These are phyloP conservation scores for Lissonota sp. DNA, from an alignment of 2,888 invertebrate genomes.

Conservation along the genomic window DNA sequence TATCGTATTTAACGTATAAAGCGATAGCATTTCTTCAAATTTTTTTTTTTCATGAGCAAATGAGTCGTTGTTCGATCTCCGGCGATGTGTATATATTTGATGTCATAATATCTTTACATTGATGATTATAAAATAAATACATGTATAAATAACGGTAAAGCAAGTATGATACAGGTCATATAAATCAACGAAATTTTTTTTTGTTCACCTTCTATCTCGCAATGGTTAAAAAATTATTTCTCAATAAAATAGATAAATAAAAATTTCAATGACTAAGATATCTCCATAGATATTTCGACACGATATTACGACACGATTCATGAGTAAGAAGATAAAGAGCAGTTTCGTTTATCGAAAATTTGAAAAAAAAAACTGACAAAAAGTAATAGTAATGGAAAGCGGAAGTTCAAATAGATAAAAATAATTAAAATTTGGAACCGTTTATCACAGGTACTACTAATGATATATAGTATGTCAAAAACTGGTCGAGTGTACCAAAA, in stretches of 20 bases:
- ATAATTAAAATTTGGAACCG: slow-evolving; percentile 44
- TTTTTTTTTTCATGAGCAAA: slow-evolving; percentile 76
- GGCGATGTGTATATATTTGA: slow-evolving; percentile 49
- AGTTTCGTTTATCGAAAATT: slow-evolving; percentile 59
- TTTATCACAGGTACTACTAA: slow-evolving; percentile 67
- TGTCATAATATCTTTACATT: slow-evolving; percentile 73
- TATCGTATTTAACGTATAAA: slow-evolving; percentile 82
- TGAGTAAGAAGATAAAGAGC: slow-evolving; percentile 62
- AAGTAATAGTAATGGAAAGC: slow-evolving; percentile 30
- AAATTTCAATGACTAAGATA: slow-evolving; percentile 69
- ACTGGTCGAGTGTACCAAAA: slow-evolving; percentile 64
- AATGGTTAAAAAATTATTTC: slow-evolving; percentile 31
- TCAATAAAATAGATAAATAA: slow-evolving; percentile 56
- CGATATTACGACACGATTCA: slow-evolving; percentile 50
- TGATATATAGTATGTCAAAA: slow-evolving; percentile 57
- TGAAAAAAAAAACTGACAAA: slow-evolving; percentile 20
- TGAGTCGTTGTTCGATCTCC: slow-evolving; percentile 80
- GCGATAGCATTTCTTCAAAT: slow-evolving; percentile 79
- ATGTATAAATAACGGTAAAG: slow-evolving; percentile 82
- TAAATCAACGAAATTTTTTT: slow-evolving; percentile 67
- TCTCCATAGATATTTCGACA: slow-evolving; percentile 40
- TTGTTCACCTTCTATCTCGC: slow-evolving; percentile 31
- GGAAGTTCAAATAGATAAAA: slow-evolving; percentile 43
- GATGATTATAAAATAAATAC: slow-evolving; percentile 82
- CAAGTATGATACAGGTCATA: slow-evolving; percentile 82